phyloP scores from a whole-genome alignment of 2,888 invertebrate species.

The Priocnemis perturbator region DNA sequence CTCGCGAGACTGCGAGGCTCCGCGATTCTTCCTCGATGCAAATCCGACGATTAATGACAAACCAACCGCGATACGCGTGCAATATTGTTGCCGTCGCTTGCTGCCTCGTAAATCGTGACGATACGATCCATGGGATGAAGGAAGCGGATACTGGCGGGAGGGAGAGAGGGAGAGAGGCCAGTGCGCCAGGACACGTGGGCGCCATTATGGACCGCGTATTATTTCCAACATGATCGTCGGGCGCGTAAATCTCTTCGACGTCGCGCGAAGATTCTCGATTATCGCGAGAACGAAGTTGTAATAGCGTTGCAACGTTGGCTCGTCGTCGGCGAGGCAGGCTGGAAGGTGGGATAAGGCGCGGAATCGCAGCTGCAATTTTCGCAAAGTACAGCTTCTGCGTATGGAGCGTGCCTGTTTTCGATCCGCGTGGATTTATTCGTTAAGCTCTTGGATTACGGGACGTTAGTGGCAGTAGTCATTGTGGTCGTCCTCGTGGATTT shows the following conservation, averaged over 20 bases:
- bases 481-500: too few species aligned
- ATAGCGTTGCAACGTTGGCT: background rate
- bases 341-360: too few species aligned
- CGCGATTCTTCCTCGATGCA: constrained; percentile 5
- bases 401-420: too few species aligned
- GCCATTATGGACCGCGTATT: constrained; percentile 29
- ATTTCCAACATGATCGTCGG: constrained; percentile 27
- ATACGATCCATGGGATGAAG: too few species aligned
- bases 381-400: too few species aligned
- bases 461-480: too few species aligned
- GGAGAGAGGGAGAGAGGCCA: background rate
- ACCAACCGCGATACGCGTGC: background rate
- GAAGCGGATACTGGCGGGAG: background rate
- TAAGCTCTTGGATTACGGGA: too few species aligned
- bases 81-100: background rate
- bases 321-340: too few species aligned
- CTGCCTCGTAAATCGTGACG: background rate
- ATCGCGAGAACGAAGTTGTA: constrained; percentile 25
- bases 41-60: constrained; percentile 13
- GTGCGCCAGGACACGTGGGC: constrained; percentile 23
- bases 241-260: constrained; percentile 32
- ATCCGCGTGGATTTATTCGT: too few species aligned
- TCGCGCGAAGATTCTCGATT: constrained; percentile 25
- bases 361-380: too few species aligned
- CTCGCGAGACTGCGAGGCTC: too few species aligned